Evolutionary conservation across 2,113 vertebrate genomes (phyloP), one percentile per base, ranked within the genome.

Genomic region (Pomatorhinus ruficollis): DNA sequence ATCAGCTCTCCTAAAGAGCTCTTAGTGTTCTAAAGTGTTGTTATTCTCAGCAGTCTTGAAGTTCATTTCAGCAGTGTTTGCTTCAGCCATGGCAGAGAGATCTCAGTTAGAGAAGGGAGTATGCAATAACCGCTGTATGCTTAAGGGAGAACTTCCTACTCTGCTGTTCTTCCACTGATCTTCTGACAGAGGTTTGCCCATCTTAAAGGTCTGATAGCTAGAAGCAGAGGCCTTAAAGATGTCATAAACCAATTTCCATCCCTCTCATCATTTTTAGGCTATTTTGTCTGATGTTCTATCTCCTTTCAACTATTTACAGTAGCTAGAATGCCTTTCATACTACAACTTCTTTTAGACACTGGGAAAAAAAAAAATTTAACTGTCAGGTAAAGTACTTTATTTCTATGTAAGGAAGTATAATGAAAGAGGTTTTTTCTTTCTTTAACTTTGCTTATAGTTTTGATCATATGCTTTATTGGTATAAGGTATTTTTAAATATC

Each of bases 401-500:
- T 85, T 66, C 45, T 52, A 2, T 49, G 39, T 39, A 84, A 94
- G n/a, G 19, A 20, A 69, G 6, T 27, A 33, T 15, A 81, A 42
- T 4, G 45, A 8, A 65, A 83, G 10, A 15, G 0, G 0, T 2
- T 49, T 66, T 9, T 27, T 6, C 8, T 45, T 59, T 52, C 19
- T 68, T 71, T 66, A 39, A 24, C 24, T 60, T 79, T 37, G 6
- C 21, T 87, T 81, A 11, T 52, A 23, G 15, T 81, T 92, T 66
- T 57, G 35, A 59, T 60, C 18, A 14, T 47, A 15, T 65, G 13
- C 5, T 85, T 24, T 74, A 10, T 35, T 65, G 15, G 30, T 78
- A 71, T 49, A 11, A 76, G 23, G 17, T 80, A 70, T 78, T 84
- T 93, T 89, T 83, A 91, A 96, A 87, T 31, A 83, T 54, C 22